Percentiles rank a stretch among this genome's conserved stretches.
These are phyloP conservation scores for Nephotettix cincticeps DNA, from an alignment of 1,140 invertebrate species.

Conservation along the genomic window DNA sequence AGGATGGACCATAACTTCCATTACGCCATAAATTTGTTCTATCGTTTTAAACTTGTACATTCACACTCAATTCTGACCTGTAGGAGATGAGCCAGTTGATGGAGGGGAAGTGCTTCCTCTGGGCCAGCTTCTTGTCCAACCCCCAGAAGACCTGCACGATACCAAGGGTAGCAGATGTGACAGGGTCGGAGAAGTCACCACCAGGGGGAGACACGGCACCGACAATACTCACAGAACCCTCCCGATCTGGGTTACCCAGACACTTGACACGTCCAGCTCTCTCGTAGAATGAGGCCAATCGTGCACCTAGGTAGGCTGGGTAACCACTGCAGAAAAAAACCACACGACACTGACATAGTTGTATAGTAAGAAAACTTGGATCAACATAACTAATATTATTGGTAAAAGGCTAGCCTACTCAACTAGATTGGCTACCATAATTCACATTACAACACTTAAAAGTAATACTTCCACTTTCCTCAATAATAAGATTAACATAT, in stretches of 20 bases:
- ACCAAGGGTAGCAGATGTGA: constrained; percentile 97
- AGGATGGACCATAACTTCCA: too few species aligned
- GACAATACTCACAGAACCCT: constrained; percentile 98
- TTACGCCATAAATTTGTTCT: too few species aligned
- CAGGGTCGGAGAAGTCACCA: constrained; percentile 99
- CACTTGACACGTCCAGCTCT: constrained; percentile 97
- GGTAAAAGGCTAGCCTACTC: too few species aligned
- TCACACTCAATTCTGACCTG: too few species aligned
- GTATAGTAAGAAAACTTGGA: too few species aligned
- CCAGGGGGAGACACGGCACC: constrained; percentile 99
- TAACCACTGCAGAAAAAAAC: constrained; percentile 87
- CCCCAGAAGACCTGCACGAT: constrained; percentile 99
- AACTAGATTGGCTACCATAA: too few species aligned
- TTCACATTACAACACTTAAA: too few species aligned
- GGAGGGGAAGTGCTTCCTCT: constrained; percentile 99
- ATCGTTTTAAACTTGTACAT: too few species aligned
- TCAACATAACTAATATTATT: too few species aligned
- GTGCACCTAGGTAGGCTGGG: constrained; percentile 96
- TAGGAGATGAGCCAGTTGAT: constrained; percentile 99
- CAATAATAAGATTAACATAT: too few species aligned
- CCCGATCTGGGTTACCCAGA: constrained; percentile 95
- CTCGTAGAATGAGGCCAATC: constrained; percentile 99
- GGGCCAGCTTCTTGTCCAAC: constrained; percentile 98
- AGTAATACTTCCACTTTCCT: too few species aligned
- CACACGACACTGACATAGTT: too few species aligned